phyloP scores from a whole-genome alignment of 2,888 invertebrate genomes.

The Aleiodes alternator region DNA sequence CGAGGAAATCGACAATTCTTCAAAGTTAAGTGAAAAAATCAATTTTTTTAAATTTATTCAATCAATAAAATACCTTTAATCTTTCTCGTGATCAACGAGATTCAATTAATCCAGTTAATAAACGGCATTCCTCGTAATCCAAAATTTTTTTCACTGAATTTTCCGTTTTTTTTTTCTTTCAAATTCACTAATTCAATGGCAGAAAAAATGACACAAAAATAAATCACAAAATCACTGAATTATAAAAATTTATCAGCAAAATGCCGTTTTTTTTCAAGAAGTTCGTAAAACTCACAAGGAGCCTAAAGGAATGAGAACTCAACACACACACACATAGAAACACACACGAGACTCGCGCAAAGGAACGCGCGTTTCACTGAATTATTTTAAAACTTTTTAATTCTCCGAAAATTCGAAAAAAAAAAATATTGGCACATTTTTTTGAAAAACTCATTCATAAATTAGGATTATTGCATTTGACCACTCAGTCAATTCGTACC shows the following conservation, averaged over 20 bases:
- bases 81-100: conserved; percentile 29
- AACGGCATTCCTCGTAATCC: conserved; percentile 24
- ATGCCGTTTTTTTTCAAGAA: conserved; percentile 22
- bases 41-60: background rate
- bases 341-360: background rate
- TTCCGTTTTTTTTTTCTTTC: background rate
- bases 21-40: too few relatives aligned
- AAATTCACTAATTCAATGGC: background rate
- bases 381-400: background rate
- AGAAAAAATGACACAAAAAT: conserved; percentile 7
- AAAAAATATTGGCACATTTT: background rate
- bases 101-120: conserved; percentile 14
- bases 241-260: conserved; percentile 16
- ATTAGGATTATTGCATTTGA: too few relatives aligned
- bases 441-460: too few relatives aligned
- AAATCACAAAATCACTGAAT: background rate
- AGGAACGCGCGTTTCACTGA: conserved; percentile 8
- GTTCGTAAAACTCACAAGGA: conserved; percentile 20
- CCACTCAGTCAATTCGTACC: too few relatives aligned
- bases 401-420: background rate
- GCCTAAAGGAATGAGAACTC: conserved; percentile 19
- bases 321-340: background rate
- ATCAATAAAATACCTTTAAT: conserved; percentile 22
- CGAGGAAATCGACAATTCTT: background rate
- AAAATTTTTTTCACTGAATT: conserved; percentile 11